phyloP scores from a whole-genome alignment of 2,113 vertebrate species.

The Labeo catla region DNA sequence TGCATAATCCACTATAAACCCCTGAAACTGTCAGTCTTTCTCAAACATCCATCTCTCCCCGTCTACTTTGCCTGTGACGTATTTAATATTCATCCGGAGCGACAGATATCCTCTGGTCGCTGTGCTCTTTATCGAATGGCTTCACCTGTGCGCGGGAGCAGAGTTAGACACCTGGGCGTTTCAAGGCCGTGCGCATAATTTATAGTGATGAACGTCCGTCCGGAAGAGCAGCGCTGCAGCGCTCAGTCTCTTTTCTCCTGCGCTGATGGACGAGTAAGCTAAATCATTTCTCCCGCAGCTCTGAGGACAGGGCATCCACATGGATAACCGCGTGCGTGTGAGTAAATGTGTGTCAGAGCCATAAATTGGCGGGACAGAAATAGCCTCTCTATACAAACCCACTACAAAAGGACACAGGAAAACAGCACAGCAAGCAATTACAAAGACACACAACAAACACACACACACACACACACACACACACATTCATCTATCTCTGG shows the following conservation, averaged over 20 bases:
- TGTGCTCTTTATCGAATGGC: conserved; percentile 41
- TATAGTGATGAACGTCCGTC: conserved; percentile 46
- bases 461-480: conserved; percentile 45
- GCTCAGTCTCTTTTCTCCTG: neutral
- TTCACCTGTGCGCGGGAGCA: conserved; percentile 33
- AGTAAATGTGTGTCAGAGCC: conserved; percentile 13
- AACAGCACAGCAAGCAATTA: conserved; percentile 38
- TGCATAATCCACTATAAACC: neutral
- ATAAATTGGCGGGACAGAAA: conserved; percentile 37
- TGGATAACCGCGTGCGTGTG: conserved; percentile 15
- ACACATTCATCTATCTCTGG: conserved; percentile 38
- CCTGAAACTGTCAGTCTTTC: neutral
- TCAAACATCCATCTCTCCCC: neutral
- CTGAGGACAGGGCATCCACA: conserved; percentile 19
- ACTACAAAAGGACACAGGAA: conserved; percentile 34
- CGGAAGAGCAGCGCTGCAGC: neutral
- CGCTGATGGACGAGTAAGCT: conserved; percentile 5
- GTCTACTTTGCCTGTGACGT: neutral
- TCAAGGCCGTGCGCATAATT: conserved; percentile 44
- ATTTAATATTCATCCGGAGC: conserved; percentile 23
- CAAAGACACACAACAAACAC: conserved; percentile 30
- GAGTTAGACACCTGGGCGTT: conserved; percentile 24
- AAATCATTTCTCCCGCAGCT: conserved; percentile 36
- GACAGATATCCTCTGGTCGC: conserved; percentile 31
- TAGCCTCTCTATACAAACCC: conserved; percentile 11